Conservation (phyloP, 1,140 invertebrate species). For the Drosophila pseudoananassae region DNA sequence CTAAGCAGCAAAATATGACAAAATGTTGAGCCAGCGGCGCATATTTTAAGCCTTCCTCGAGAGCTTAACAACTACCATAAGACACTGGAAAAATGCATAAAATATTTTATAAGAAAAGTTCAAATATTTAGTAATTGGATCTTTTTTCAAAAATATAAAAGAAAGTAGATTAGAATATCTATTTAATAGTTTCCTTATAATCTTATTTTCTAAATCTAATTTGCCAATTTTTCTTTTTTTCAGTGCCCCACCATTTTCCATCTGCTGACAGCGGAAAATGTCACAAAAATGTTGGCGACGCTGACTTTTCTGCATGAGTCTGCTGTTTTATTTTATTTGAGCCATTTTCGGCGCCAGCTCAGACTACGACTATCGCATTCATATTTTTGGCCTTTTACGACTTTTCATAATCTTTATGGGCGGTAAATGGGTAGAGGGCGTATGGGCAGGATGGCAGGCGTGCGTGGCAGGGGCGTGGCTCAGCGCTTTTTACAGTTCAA, state of each 20-base stretch:
- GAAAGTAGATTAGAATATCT: too few relatives aligned
- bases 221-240: background rate
- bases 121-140: background rate
- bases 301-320: constrained; percentile 66
- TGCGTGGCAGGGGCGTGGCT: constrained; percentile 22
- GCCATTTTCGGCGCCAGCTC: constrained; percentile 21
- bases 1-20: constrained; percentile 68
- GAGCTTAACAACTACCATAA: constrained; percentile 26
- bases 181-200: too few relatives aligned
- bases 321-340: constrained; percentile 63
- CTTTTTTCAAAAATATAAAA: too few relatives aligned
- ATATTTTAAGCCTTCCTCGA: constrained; percentile 57
- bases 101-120: background rate
- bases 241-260: constrained; percentile 16
- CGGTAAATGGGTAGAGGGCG: constrained; percentile 4
- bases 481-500: constrained; percentile 70
- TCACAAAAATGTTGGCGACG: constrained; percentile 52
- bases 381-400: constrained; percentile 68
- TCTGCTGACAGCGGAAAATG: constrained; percentile 59
- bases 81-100: constrained; percentile 1
- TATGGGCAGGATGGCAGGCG: background rate
- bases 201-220: background rate
- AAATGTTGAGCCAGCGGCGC: constrained; percentile 61
- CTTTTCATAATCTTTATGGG: constrained; percentile 74
- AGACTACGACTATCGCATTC: constrained; percentile 67